Conservation (phyloP, 2,113 vertebrate species). For the Toxotes jaculatrix region DNA sequence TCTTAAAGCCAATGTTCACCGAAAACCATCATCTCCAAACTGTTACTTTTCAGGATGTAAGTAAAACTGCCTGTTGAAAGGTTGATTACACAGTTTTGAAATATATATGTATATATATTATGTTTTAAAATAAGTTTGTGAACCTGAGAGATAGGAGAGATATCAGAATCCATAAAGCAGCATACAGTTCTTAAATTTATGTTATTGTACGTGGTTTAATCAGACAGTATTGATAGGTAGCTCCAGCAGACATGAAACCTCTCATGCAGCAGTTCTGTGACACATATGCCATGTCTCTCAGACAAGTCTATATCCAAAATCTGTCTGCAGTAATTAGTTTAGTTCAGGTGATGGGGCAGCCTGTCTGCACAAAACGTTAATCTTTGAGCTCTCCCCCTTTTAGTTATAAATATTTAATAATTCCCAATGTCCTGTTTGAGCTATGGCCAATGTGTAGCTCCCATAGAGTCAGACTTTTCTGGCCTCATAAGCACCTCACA, state of each 20-base stretch:
- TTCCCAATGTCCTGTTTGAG: conserved; percentile 56
- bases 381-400: conserved; percentile 37
- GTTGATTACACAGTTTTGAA: conserved; percentile 27
- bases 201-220: not conserved
- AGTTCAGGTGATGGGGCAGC: conserved; percentile 37
- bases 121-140: conserved; percentile 17
- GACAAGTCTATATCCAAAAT: conserved; percentile 50
- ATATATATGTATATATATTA: conserved; percentile 13
- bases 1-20: conserved; percentile 16
- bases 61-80: conserved; percentile 11
- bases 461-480: conserved; percentile 32
- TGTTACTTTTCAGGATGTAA: conserved; percentile 26
- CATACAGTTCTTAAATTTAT: not conserved
- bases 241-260: not conserved
- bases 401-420: conserved; percentile 65
- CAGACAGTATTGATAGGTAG: not conserved
- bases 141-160: not conserved
- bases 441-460: conserved; percentile 39
- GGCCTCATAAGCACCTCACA: conserved; percentile 50
- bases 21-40: conserved; percentile 26
- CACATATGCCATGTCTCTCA: conserved; percentile 13
- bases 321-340: conserved; percentile 55
- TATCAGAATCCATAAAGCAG: not conserved
- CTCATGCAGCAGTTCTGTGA: not conserved
- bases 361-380: conserved; percentile 52